phyloP scores from a whole-genome alignment of 2,888 invertebrate species.

The Bellardia bayeri region DNA sequence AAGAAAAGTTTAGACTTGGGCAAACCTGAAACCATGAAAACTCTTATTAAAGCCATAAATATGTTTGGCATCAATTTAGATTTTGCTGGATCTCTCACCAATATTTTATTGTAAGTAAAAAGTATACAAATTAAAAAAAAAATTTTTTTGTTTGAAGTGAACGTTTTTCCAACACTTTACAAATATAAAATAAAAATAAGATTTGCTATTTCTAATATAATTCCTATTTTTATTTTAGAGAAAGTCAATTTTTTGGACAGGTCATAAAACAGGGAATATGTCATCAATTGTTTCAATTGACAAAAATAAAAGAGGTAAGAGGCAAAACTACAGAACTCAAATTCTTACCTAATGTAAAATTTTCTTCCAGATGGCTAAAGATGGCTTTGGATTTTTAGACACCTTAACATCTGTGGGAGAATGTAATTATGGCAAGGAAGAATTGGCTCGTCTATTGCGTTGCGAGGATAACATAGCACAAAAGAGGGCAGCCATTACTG shows the following conservation, averaged over 20 bases:
- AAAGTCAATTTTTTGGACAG: constrained; percentile 83
- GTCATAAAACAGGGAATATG: constrained; percentile 82
- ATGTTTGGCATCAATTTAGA: constrained; percentile 81
- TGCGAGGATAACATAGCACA: constrained; percentile 80
- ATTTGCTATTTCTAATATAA: too few species aligned
- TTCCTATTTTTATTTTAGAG: constrained; percentile 75
- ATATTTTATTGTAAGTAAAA: constrained; percentile 82
- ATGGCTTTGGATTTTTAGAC: constrained; percentile 81
- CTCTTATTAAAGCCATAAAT: constrained; percentile 81
- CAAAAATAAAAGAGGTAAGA: constrained; percentile 80
- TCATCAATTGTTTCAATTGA: constrained; percentile 81
- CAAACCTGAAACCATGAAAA: constrained; percentile 82
- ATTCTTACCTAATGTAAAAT: background rate
- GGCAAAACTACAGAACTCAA: background rate
- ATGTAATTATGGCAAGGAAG: constrained; percentile 84
- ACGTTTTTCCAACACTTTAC: too few species aligned
- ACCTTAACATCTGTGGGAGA: constrained; percentile 83
- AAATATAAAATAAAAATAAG: too few species aligned
- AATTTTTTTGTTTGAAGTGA: background rate
- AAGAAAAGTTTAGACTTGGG: constrained; percentile 82
- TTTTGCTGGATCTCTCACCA: constrained; percentile 81
- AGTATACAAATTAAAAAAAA: background rate
- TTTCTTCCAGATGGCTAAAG: constrained; percentile 78
- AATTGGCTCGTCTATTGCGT: constrained; percentile 81
- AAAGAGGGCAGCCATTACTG: constrained; percentile 82